Conservation (phyloP, 1,140 invertebrate genomes). For the Drosophila grimshawi region DNA sequence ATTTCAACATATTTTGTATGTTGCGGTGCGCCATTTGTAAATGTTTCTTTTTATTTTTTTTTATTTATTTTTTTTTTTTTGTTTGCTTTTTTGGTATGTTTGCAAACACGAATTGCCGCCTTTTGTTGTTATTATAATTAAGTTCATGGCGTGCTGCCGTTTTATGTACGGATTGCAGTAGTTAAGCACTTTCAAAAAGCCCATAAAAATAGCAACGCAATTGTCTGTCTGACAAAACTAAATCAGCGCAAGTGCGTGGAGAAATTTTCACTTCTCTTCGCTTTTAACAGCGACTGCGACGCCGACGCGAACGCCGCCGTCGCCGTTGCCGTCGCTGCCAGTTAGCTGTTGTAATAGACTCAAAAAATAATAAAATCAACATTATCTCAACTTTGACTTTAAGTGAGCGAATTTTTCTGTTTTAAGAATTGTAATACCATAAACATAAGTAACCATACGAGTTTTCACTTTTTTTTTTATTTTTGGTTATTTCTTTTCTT, state of each 20-base stretch:
- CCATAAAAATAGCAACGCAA: slow-evolving; percentile 63
- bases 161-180: slow-evolving; percentile 40
- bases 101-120: slow-evolving; percentile 46
- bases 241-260: slow-evolving; percentile 61
- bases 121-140: slow-evolving; percentile 62
- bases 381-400: slow-evolving; percentile 29
- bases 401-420: slow-evolving; percentile 23
- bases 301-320: background rate
- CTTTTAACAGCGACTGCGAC: background rate
- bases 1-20: slow-evolving; percentile 46
- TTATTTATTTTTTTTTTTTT: background rate
- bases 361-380: slow-evolving; percentile 7
- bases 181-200: slow-evolving; percentile 59
- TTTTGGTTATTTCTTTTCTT: background rate
- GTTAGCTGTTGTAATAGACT: slow-evolving; percentile 38
- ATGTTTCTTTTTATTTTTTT: slow-evolving; percentile 29
- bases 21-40: slow-evolving; percentile 46
- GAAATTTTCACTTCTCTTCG: slow-evolving; percentile 48
- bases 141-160: slow-evolving; percentile 62
- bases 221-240: slow-evolving; percentile 49
- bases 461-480: slow-evolving; percentile 58
- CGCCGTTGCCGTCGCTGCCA: background rate
- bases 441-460: slow-evolving; percentile 15
- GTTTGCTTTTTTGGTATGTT: slow-evolving; percentile 22
- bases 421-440: slow-evolving; percentile 28